A percentile compares a stretch with the other conserved stretches of the same genome.
Conservation (phyloP, 2,113 vertebrate species). For the Hemiscyllium ocellatum region DNA sequence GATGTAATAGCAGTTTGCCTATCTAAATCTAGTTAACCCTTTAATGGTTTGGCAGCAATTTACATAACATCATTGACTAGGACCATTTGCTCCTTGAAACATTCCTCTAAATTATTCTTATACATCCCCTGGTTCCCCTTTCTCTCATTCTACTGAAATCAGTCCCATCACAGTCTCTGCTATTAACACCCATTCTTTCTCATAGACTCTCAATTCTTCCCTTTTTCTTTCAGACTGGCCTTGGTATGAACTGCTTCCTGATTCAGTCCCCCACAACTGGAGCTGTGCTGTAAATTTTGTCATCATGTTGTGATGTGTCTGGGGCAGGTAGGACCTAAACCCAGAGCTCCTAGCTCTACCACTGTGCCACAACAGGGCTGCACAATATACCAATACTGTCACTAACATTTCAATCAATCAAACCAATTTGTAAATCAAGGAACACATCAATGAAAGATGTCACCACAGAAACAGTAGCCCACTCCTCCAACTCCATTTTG, state of each 20-base stretch:
- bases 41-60: background rate
- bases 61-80: background rate
- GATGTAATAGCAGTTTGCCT: constrained; percentile 32
- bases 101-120: background rate
- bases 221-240: background rate
- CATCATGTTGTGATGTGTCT: too few relatives aligned
- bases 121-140: too few relatives aligned
- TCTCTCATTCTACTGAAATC: too few relatives aligned
- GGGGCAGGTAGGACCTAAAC: too few relatives aligned
- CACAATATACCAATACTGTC: too few relatives aligned
- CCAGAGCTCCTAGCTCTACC: too few relatives aligned
- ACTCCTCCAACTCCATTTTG: too few relatives aligned
- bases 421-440: background rate
- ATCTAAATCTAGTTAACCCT: constrained; percentile 29
- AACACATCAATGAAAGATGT: background rate
- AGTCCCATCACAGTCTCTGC: background rate
- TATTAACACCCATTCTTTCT: background rate
- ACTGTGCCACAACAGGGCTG: too few relatives aligned
- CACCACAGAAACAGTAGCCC: background rate
- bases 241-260: background rate
- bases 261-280: background rate
- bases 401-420: background rate
- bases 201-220: background rate
- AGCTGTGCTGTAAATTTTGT: too few relatives aligned
- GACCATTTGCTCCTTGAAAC: background rate